Evolutionary conservation across 1,140 invertebrate genomes (phyloP).

Genomic region (Euglossa dilemma): DNA sequence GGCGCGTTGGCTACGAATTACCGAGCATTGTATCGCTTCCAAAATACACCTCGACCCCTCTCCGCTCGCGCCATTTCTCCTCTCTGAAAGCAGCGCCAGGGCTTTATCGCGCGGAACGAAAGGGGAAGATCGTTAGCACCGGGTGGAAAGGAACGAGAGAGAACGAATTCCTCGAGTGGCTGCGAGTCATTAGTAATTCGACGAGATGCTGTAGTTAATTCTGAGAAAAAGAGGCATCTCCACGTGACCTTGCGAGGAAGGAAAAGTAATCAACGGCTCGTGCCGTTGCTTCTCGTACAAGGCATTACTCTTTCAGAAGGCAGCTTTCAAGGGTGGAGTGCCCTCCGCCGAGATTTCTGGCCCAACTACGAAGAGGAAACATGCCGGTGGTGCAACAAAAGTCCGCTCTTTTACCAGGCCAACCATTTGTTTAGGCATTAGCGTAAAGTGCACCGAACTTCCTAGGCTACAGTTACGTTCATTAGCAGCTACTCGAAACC

Average conservation of each 20-base stretch:
- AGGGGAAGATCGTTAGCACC: background rate
- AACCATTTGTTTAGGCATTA: slow-evolving; percentile 57
- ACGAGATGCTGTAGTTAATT: slow-evolving; percentile 34
- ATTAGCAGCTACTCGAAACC: slow-evolving; percentile 58
- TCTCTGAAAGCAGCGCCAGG: background rate
- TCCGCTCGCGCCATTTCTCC: background rate
- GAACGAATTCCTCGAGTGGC: background rate
- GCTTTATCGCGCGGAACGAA: slow-evolving; percentile 1
- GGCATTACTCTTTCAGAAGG: slow-evolving; percentile 43
- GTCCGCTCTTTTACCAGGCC: slow-evolving; percentile 21
- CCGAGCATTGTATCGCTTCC: slow-evolving; percentile 54
- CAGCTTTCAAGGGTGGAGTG: slow-evolving; percentile 35
- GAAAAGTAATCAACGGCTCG: slow-evolving; percentile 40
- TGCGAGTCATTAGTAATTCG: slow-evolving; percentile 39
- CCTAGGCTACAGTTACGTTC: slow-evolving; percentile 27
- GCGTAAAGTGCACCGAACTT: slow-evolving; percentile 33
- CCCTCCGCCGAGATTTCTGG: slow-evolving; percentile 29
- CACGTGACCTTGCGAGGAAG: slow-evolving; percentile 26
- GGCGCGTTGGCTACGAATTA: slow-evolving; percentile 54
- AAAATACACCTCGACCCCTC: slow-evolving; percentile 30
- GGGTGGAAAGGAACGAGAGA: background rate
- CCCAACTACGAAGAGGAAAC: slow-evolving; percentile 26
- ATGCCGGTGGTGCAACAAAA: slow-evolving; percentile 9
- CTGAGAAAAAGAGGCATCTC: slow-evolving; percentile 17
- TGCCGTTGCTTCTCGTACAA: slow-evolving; percentile 15